Percentiles rank a stretch among this genome's conserved stretches.
Evolutionary conservation across 2,888 invertebrate species (phyloP).

Genomic region (Sisyra nigra): DNA sequence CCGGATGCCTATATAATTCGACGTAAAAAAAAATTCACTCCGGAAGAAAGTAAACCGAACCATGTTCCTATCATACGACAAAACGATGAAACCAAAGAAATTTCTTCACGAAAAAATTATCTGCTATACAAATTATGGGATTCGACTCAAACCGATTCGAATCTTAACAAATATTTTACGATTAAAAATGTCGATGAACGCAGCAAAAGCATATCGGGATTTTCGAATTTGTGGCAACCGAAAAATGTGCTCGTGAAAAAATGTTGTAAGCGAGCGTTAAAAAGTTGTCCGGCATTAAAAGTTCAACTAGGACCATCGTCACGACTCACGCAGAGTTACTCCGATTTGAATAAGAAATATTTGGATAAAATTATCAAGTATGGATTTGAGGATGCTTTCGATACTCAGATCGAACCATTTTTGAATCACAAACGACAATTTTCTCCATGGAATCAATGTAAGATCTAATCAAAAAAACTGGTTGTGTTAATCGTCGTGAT

Average conservation of each 20-base stretch:
- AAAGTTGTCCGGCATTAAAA: conserved; percentile 24
- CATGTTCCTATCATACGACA: conserved; percentile 13
- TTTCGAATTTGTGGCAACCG: conserved; percentile 1
- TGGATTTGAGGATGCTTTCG: conserved; percentile 3
- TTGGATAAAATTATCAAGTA: conserved; percentile 4
- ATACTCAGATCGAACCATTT: conserved; percentile 1
- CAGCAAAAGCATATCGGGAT: background rate
- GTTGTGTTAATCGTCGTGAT: no score
- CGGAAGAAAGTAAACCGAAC: conserved; percentile 13
- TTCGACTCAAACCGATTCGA: background rate
- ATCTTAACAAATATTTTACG: background rate
- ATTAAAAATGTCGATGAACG: background rate
- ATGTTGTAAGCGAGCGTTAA: conserved; percentile 26
- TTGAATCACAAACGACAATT: background rate
- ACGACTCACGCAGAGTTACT: conserved; percentile 20
- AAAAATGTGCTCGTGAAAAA: conserved; percentile 18
- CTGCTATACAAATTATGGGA: background rate
- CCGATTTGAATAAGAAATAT: conserved; percentile 13
- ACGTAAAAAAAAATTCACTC: conserved; percentile 15
- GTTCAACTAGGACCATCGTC: conserved; percentile 17
- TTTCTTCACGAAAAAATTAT: conserved; percentile 21
- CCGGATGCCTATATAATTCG: conserved; percentile 28
- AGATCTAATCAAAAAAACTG: background rate
- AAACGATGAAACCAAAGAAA: conserved; percentile 9
- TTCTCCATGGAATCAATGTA: conserved; percentile 5